Evolutionary conservation across 2,888 invertebrate species (phyloP), one percentile per base, ranked within the genome.

Genomic region (Mimas tiliae): DNA sequence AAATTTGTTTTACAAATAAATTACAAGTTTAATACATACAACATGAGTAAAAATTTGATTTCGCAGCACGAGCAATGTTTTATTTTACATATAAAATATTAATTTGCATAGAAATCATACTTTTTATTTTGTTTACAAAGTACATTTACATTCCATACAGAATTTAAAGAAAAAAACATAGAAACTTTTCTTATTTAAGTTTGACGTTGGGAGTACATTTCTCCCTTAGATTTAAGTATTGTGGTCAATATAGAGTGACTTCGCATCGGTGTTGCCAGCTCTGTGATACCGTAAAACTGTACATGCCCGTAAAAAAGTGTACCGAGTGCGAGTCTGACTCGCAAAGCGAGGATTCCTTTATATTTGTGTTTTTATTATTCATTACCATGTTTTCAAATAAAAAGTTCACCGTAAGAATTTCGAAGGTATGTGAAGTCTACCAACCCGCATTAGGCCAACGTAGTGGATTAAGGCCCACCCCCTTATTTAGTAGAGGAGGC

Each of bases 171-270:
- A 58, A 62, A 65, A 38, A 42, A 62, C 50, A 58, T 62, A 50
- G 34, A 65, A 65, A 65, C 77, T 87, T 88, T 86, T 82, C 85
- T 84, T 87, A 83, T 89, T 86, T 75, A 84, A 86, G 79, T 85
- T 79, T 67, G 76, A 78, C 75, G 71, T 68, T 69, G 76, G 74
- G 78, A 85, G 85, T 83, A 82, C 80, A 80, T 78, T 79, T 74
- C 71, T 74, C 71, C 78, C 80, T 78, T 74, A 84, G 83, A 89
- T 89, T 88, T 85, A 85, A 88, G 89, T 87, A 82, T 86, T 73
- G 81, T 67, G 85, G 87, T 88, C 89, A 89, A 90, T 90, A 88
- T 85, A 84, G 80, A 83, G 81, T 79, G 27, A 27, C 2, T 27
- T 27, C 1, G 27, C 27, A 27, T 27, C 27, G 4, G 27, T 27